Percentiles rank a stretch among this genome's conserved stretches.
Evolutionary conservation across 2,888 invertebrate species (phyloP).

Genomic region (Eupeodes latifasciatus): DNA sequence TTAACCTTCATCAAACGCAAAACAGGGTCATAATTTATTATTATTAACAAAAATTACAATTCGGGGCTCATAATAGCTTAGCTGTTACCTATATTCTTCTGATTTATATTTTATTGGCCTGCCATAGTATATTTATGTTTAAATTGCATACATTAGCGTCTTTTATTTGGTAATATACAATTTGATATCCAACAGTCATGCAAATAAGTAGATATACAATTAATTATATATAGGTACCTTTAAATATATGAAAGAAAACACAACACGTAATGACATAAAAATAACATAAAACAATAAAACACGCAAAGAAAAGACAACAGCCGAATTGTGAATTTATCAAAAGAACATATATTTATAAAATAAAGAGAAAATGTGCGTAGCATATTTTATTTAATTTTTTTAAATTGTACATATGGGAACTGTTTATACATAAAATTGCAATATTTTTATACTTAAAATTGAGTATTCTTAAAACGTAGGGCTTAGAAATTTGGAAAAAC

Average conservation of each 20-base stretch:
- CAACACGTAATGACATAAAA: not conserved
- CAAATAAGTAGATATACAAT: not conserved
- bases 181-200: slow-evolving; percentile 30
- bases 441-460: not conserved
- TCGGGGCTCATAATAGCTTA: slow-evolving; percentile 26
- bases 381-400: not conserved
- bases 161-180: slow-evolving; percentile 37
- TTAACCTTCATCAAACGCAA: slow-evolving; percentile 52
- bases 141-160: slow-evolving; percentile 57
- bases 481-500: not conserved
- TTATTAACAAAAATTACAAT: slow-evolving; percentile 41
- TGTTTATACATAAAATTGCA: not conserved
- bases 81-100: slow-evolving; percentile 27
- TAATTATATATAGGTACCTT: too few species aligned
- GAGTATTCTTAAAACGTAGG: not conserved
- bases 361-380: not conserved
- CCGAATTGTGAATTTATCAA: not conserved
- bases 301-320: slow-evolving; percentile 10
- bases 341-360: not conserved
- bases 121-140: not conserved
- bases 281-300: slow-evolving; percentile 16
- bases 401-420: not conserved
- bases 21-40: slow-evolving; percentile 53
- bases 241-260: not conserved
- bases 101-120: slow-evolving; percentile 47